Base-by-base conservation (phyloP, 2,113 vertebrate genomes). In the Toxostoma redivivum region DNA sequence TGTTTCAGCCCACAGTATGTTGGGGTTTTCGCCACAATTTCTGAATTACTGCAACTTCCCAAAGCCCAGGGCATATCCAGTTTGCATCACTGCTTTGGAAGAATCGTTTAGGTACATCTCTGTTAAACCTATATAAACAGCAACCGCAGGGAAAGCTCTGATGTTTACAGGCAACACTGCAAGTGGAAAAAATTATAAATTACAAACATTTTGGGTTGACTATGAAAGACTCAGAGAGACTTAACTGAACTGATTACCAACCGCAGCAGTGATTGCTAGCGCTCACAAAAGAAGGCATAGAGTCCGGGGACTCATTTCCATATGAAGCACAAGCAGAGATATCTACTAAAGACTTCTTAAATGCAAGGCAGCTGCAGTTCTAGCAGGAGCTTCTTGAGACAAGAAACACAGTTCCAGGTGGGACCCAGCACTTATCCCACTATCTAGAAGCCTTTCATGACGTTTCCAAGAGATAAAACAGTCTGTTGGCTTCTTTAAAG, bases 381-480 rank as follows among this genome's bases (percentile, higher is more conserved):
- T 60, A 86, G 57, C 64, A 51, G 65, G 22, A 62, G 40, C 28
- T 81, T 86, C 93, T 81, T 56, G 51, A 1, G 4, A 88, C 31
- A 58, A 79, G 19, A 90, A 90, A 78, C 57, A 44, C 54, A 57
- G 77, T 19, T 94, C 69, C 88, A 94, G 91, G 88, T 88, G 87
- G 38, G 93, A 78, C 11, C 35, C 80, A 69, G 65, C n/a, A 47
- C 48, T 94, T 90, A 81, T 67, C 57, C 64, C 37, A 27, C 81
- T 79, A 89, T 88, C 92, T 50, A 38, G 42, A 83, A 94, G 57
- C 38, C 54, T 94, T 97, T 71, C 51, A 42, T 54, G 72, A 95
- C 85, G 89, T 64, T 93, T 94, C 87, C 58, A 90, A 79, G 77
- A 95, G 56, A 96, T 67, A 94, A 95, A 94, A 51, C 13, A 85